Percentiles rank a stretch among this genome's conserved stretches.
Conservation (phyloP, 2,888 invertebrate species). For the Dicycla oo region DNA sequence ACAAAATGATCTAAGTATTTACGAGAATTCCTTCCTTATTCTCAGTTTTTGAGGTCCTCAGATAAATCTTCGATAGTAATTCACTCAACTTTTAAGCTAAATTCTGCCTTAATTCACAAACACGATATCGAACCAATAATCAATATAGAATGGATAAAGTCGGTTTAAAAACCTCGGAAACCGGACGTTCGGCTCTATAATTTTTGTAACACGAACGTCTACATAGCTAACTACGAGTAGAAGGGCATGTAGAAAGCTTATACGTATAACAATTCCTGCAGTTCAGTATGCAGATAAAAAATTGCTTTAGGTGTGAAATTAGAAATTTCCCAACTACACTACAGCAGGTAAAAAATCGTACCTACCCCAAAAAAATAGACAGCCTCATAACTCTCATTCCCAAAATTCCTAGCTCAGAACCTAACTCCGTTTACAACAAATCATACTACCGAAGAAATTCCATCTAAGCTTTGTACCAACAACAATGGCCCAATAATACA, state of each 20-base stretch:
- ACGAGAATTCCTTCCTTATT: too few relatives aligned
- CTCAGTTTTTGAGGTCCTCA: too few relatives aligned
- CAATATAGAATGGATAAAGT: too few relatives aligned
- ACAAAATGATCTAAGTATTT: too few relatives aligned
- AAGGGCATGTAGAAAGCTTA: background rate
- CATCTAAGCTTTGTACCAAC: constrained; percentile 47
- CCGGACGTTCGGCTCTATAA: too few relatives aligned
- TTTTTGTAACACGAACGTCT: too few relatives aligned
- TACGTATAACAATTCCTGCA: background rate
- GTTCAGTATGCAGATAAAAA: background rate
- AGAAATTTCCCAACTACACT: background rate
- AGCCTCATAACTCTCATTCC: background rate
- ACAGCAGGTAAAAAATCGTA: background rate
- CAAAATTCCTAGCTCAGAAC: constrained; percentile 25
- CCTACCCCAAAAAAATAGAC: constrained; percentile 7
- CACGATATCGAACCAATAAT: too few relatives aligned
- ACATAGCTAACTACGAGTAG: too few relatives aligned
- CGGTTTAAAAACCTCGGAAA: too few relatives aligned
- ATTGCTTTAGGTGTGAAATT: background rate
- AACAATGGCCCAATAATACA: constrained; percentile 52
- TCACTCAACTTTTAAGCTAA: too few relatives aligned
- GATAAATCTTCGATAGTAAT: too few relatives aligned
- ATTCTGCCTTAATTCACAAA: too few relatives aligned
- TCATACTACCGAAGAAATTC: constrained; percentile 22
- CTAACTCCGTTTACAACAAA: constrained; percentile 23